These are phyloP conservation scores for Chaetops frenatus DNA, from an alignment of 2,113 vertebrate genomes.

Conservation along the genomic window DNA sequence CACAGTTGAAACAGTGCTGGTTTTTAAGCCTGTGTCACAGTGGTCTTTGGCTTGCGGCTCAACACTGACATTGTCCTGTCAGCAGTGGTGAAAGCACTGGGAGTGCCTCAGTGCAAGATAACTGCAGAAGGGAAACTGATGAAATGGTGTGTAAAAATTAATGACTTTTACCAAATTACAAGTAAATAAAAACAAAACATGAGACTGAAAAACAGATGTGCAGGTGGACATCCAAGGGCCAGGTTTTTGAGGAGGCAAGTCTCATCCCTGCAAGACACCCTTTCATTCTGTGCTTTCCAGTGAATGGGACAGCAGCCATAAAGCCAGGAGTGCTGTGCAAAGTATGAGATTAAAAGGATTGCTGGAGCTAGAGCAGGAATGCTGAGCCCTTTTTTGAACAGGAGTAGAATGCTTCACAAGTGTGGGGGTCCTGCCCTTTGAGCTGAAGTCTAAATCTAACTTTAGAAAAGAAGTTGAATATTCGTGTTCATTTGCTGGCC, in stretches of 20 bases:
- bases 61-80: rapidly evolving
- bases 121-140: not conserved
- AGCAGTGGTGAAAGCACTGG: too few species aligned
- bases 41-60: not conserved
- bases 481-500: not conserved
- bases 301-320: not conserved
- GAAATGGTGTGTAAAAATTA: not conserved
- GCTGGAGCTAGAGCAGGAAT: not conserved
- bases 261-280: not conserved
- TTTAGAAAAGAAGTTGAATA: not conserved
- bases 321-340: not conserved
- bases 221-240: not conserved
- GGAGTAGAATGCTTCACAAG: not conserved
- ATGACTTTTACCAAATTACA: not conserved
- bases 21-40: not conserved
- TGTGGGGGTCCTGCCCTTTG: not conserved
- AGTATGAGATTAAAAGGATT: not conserved
- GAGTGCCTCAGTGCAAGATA: not conserved
- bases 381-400: not conserved
- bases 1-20: not conserved
- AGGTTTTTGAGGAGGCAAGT: not conserved
- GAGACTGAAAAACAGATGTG: not conserved
- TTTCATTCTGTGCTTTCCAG: not conserved
- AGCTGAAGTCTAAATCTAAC: not conserved
- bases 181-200: not conserved